Conservation (phyloP, 2,113 vertebrate genomes). For the Holacanthus passer region DNA sequence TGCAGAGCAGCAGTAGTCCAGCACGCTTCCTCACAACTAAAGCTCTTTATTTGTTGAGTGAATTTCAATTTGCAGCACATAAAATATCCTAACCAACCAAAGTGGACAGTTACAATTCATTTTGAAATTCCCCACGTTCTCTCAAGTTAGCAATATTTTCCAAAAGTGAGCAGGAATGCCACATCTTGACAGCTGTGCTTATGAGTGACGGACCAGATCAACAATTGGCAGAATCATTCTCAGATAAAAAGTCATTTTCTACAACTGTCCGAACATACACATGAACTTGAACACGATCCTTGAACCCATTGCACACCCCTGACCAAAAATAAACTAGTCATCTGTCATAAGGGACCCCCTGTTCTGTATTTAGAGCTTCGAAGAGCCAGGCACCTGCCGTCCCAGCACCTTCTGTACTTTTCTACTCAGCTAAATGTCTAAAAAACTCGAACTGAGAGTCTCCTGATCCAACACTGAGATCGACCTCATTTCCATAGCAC, state of each 20-base stretch:
- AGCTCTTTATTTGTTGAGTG: not conserved
- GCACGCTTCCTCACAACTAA: not conserved
- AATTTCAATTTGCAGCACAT: not conserved
- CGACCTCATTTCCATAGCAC: not conserved
- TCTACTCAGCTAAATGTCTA: not conserved
- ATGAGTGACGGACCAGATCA: not conserved
- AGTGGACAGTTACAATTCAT: not conserved
- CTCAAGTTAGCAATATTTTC: not conserved
- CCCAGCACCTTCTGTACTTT: not conserved
- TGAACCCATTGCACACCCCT: not conserved
- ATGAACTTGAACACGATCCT: not conserved
- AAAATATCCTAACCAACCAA: not conserved
- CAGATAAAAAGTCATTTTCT: not conserved
- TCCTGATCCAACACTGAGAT: not conserved
- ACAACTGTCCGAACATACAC: not conserved
- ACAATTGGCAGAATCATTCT: not conserved
- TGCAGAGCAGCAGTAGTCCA: constrained; percentile 3
- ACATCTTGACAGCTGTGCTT: not conserved
- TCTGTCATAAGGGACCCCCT: not conserved
- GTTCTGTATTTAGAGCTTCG: not conserved
- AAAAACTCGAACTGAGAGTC: not conserved
- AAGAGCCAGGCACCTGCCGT: not conserved
- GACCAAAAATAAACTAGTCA: constrained; percentile 3
- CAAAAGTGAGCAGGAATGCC: not conserved
- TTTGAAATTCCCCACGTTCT: not conserved